These are phyloP conservation scores for Heterocephalus glaber DNA, from an alignment of 2,113 vertebrate species.

Conservation along the genomic window DNA sequence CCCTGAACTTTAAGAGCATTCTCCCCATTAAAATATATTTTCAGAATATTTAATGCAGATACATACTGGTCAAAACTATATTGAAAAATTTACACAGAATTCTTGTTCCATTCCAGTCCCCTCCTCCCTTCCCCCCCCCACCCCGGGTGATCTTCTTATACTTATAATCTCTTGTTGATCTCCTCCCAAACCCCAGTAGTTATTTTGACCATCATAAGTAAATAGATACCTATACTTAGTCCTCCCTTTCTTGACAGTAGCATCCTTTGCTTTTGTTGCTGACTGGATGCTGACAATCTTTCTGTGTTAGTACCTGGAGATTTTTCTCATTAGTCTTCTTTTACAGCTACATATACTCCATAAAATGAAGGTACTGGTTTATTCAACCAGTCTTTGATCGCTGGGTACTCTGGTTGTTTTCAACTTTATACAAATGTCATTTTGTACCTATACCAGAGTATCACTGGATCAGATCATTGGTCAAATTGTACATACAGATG, in stretches of 20 bases:
- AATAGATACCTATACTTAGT: not conserved
- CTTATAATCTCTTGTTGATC: constrained; percentile 4
- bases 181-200: not conserved
- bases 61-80: not conserved
- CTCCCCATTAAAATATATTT: not conserved
- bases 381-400: not conserved
- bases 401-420: not conserved
- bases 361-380: not conserved
- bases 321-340: not conserved
- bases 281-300: not conserved
- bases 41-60: constrained; percentile 30
- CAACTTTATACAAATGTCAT: not conserved
- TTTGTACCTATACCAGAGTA: constrained; percentile 4
- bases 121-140: not conserved
- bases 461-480: not conserved
- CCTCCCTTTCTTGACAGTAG: not conserved
- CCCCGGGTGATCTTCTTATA: not conserved
- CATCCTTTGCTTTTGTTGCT: not conserved
- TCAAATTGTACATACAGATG: not conserved
- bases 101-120: not conserved
- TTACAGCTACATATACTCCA: not conserved
- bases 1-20: not conserved
- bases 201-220: constrained; percentile 40
- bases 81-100: constrained; percentile 9
- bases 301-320: not conserved